Conservation (phyloP, 2,113 vertebrate species). For the Myrmophylax atrothorax region DNA sequence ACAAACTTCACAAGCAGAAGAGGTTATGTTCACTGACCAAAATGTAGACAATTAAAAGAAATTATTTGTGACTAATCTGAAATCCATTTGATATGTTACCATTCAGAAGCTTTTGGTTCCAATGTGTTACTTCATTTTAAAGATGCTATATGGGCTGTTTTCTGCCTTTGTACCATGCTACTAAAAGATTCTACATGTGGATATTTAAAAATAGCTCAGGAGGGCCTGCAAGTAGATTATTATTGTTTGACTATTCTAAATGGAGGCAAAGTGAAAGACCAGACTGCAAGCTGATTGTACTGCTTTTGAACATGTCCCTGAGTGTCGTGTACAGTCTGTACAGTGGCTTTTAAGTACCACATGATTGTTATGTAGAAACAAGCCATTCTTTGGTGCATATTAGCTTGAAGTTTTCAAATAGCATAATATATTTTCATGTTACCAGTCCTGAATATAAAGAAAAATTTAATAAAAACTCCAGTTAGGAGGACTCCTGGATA, state of each 20-base stretch:
- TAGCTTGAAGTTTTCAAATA: neutral
- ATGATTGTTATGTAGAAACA: neutral
- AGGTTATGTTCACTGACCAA: neutral
- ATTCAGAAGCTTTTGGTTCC: neutral
- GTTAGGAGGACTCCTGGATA: neutral
- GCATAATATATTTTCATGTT: neutral
- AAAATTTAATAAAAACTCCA: neutral
- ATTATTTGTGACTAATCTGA: neutral
- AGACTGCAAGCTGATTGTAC: neutral
- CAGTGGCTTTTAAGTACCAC: neutral
- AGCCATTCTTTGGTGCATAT: neutral
- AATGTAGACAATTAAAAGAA: neutral
- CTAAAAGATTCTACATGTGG: neutral
- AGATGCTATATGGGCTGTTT: neutral
- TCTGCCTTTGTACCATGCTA: neutral
- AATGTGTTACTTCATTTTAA: neutral
- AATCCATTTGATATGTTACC: neutral
- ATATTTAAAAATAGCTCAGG: neutral
- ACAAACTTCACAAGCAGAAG: neutral
- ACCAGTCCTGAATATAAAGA: neutral
- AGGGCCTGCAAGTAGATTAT: neutral
- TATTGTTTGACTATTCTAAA: neutral
- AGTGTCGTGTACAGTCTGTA: neutral
- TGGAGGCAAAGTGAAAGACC: neutral
- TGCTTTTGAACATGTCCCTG: neutral